Conservation (phyloP, 1,140 invertebrate species). For the Drepana arcuata region DNA sequence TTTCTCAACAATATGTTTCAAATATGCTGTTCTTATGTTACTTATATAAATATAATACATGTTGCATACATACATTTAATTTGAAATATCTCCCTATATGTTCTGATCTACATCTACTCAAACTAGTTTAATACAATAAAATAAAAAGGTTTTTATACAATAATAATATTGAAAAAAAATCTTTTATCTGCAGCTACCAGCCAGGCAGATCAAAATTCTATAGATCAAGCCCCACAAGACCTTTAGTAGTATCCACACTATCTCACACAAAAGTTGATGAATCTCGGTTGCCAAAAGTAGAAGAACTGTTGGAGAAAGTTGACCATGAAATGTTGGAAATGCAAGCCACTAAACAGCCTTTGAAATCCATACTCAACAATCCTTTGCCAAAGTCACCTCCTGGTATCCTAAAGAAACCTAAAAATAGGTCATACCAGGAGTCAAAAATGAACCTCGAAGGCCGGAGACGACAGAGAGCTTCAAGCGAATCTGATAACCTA, state of each 20-base stretch:
- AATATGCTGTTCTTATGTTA: background rate
- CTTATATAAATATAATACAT: background rate
- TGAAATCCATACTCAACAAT: conserved; percentile 67
- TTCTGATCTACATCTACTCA: too few relatives aligned
- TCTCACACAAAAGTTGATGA: conserved; percentile 56
- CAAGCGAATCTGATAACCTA: conserved; percentile 61
- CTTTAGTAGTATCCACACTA: conserved; percentile 45
- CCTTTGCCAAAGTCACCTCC: conserved; percentile 44
- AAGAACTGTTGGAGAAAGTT: conserved; percentile 57
- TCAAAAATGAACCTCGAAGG: conserved; percentile 36
- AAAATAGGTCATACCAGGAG: conserved; percentile 40
- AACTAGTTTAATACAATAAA: too few relatives aligned
- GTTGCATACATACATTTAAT: too few relatives aligned
- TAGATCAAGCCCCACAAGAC: conserved; percentile 51
- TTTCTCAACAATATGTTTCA: conserved; percentile 4
- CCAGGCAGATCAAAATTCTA: conserved; percentile 50
- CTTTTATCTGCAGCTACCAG: conserved; percentile 33
- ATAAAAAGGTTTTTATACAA: too few relatives aligned
- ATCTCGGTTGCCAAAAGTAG: conserved; percentile 54
- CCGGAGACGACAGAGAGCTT: conserved; percentile 48
- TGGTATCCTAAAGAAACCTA: conserved; percentile 61
- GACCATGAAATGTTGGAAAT: conserved; percentile 61
- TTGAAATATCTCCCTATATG: too few relatives aligned
- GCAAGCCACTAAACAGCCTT: conserved; percentile 41
- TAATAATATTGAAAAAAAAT: background rate